A percentile compares a stretch with the other conserved stretches of the same genome.
Conservation (phyloP, 1,140 invertebrate species). For the Coptotermes formosanus region DNA sequence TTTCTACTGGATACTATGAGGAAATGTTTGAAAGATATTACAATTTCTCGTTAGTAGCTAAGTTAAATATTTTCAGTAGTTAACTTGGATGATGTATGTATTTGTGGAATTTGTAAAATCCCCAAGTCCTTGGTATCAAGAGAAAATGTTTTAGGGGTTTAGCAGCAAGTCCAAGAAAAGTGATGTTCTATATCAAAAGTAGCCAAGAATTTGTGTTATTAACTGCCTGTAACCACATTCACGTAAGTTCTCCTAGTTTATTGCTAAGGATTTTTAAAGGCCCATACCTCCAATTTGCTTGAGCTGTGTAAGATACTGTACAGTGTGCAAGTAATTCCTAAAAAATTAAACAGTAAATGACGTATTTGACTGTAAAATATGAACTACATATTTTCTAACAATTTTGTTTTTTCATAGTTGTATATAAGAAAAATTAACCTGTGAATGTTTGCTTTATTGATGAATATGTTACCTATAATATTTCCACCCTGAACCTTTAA, state of each 20-base stretch:
- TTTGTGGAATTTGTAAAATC: background rate
- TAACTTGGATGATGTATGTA: background rate
- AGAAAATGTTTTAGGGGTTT: background rate
- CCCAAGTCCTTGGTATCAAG: background rate
- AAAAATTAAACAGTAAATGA: background rate
- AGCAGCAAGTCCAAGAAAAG: background rate
- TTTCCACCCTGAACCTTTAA: background rate
- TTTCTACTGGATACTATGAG: background rate
- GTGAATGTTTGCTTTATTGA: constrained; percentile 19
- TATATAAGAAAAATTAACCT: background rate
- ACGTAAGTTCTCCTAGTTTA: background rate
- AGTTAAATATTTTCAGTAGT: background rate
- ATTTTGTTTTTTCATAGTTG: background rate
- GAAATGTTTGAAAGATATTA: background rate
- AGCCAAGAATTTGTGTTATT: background rate
- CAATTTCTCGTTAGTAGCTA: background rate
- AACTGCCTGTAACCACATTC: background rate
- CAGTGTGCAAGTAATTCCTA: background rate
- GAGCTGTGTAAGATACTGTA: background rate
- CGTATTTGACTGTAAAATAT: background rate
- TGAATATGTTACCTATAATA: background rate
- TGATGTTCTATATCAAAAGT: background rate
- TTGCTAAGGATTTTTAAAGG: background rate
- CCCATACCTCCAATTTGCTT: background rate
- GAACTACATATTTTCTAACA: constrained; percentile 17